Evolutionary conservation across 2,113 vertebrate genomes (phyloP).

Genomic region (Motacilla alba): DNA sequence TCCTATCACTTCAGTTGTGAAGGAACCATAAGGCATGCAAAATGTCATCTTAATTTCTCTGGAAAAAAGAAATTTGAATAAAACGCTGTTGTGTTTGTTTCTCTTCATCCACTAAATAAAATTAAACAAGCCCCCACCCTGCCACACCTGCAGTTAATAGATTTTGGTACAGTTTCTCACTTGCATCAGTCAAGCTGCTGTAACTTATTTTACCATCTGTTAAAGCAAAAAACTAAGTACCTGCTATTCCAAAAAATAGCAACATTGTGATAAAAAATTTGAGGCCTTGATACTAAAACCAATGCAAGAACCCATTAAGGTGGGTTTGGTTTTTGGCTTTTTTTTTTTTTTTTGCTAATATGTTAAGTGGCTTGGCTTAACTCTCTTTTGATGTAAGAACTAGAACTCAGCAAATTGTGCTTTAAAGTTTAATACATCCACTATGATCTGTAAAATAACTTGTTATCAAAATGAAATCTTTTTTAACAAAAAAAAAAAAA

Average conservation of each 20-base stretch:
- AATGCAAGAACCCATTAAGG: background rate
- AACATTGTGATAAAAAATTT: background rate
- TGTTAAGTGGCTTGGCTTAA: accelerated
- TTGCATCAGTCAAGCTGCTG: background rate
- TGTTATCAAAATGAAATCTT: background rate
- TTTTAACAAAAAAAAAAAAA: background rate
- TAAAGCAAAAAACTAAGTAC: background rate
- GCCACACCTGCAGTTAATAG: background rate
- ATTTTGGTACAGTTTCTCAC: background rate
- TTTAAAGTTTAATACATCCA: background rate
- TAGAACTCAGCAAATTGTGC: background rate
- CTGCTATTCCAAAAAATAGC: background rate
- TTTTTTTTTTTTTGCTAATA: background rate
- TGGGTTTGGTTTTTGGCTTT: background rate
- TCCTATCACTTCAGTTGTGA: background rate
- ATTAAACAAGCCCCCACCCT: background rate
- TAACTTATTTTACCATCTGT: background rate
- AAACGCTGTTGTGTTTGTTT: background rate
- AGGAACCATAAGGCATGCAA: background rate
- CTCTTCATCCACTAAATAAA: background rate
- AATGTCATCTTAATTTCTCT: background rate
- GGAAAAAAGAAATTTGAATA: background rate
- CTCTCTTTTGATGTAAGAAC: background rate
- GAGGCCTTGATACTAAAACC: background rate
- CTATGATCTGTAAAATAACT: background rate